Base-by-base conservation (phyloP, 1,140 invertebrate species). In the Pseudomyrmex sp. region DNA sequence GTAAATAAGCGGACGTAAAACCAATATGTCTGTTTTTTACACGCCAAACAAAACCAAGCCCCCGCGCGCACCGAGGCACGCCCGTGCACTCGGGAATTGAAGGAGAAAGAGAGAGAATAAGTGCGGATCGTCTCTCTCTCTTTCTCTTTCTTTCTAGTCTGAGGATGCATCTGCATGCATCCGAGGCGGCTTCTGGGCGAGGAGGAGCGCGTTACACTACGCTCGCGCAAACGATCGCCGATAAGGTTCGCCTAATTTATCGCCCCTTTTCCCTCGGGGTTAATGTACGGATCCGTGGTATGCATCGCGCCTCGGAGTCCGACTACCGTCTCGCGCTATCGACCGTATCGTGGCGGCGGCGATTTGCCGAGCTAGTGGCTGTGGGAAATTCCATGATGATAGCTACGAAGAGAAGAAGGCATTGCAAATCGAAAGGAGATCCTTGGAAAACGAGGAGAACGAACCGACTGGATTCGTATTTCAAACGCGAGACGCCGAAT, bases 211-310 rank as follows among this genome's bases (percentile, higher is more conserved):
- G 76, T 87, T 79, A 74, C 83, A 59, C 72, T 74, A 74, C 83
- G 54, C 72, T 50, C 86, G 68, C 88, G 85, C 89, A 76, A 88
- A 91, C 88, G 93, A 93, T 93, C 83, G 74, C 56, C 90, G 93
- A 93, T 94, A 94, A 93, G 91, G 7, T 82, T 91, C 85, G 44
- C 77, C 88, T 92, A 93, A 93, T 93, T 93, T 93, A 93, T 93
- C 90, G 89, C 87, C 87, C 90, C 91, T 92, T 92, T 90, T 35
- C 56, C 76, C 44, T 8, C 23, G 80, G 70, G 91, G 92, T 92
- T 89, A 89, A 91, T 90, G 92, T 90, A 90, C 91, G 79, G 83
- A 86, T 87, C 89, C 86, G 88, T 85, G 75, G 79, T 88, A 85
- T 80, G 85, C 65, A 50, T 59, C 48, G 77, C 35, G 87, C 87